phyloP scores from a whole-genome alignment of 2,113 vertebrate genomes.

The Gymnorhina tibicen region DNA sequence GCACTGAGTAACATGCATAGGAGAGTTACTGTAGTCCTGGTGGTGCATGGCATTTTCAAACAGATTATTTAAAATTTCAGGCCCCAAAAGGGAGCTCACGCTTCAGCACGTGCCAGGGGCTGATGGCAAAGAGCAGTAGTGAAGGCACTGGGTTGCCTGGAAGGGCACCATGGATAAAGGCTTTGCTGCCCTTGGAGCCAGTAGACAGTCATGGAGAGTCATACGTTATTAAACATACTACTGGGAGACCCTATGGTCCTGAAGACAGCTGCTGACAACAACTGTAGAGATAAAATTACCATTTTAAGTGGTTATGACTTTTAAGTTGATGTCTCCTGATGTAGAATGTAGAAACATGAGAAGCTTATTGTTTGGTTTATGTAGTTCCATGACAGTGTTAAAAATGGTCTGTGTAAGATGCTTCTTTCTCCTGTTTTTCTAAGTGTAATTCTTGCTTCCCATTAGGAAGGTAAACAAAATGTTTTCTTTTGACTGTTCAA shows the following conservation, averaged over 20 bases:
- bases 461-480: not conserved
- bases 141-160: not conserved
- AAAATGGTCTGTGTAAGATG: not conserved
- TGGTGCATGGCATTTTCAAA: not conserved
- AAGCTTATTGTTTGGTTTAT: not conserved
- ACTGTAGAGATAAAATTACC: not conserved
- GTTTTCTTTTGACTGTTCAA: not conserved
- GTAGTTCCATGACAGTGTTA: not conserved
- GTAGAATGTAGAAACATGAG: not conserved
- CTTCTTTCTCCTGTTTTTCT: not conserved
- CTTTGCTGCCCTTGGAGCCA: not conserved
- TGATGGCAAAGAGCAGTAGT: not conserved
- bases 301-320: not conserved
- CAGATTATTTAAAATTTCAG: not conserved
- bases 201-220: not conserved
- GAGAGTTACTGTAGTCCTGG: not conserved
- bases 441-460: not conserved
- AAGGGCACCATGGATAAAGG: not conserved
- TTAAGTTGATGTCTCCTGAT: not conserved
- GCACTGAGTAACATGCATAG: not conserved
- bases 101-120: fast-evolving
- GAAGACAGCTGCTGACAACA: not conserved
- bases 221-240: not conserved
- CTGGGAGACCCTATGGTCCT: not conserved
- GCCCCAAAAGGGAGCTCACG: not conserved